Base-by-base conservation (phyloP, 2,113 vertebrate genomes). In the Mixornis gularis region DNA sequence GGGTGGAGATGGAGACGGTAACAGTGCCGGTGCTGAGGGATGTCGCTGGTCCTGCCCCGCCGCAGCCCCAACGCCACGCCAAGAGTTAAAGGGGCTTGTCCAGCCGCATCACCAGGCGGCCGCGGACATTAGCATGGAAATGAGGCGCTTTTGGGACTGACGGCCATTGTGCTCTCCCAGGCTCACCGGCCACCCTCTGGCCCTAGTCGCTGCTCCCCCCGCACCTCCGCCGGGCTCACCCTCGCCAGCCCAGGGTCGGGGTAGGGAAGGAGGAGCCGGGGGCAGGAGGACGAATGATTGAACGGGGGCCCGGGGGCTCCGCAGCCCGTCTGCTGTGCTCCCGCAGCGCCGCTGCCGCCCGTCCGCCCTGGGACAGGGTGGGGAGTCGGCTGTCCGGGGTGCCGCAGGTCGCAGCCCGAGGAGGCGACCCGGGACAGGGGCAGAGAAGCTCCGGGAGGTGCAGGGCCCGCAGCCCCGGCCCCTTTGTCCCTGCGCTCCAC, bases 71-170 rank as follows among this genome's bases (percentile, higher is more conserved):
- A 26, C 17, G 40, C 63, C 36, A 85, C 51, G 63, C 90, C 93
- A 96, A 92, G 93, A 87, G 95, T 94, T 94, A 93, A 95, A 43
- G 64, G 78, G 78, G 94, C 72, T 90, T 85, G 93, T 85, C 92
- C 95, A 68, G 76, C 64, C 71, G 10, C 71, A 70, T 81, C 84
- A 72, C 72, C 71, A 79, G 77, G 78, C 89, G 66, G 79, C 60
- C 56, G 81, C 26, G 34, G 72, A 41, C 32, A 94, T 97, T 97
- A 95, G 89, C 94, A 91, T 92, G 95, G 97, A 95, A 95, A 95
- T 94, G 93, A 94, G 94, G 80, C 73, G 77, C 88, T 91, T 82
- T 74, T 15, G 97, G 96, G 88, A 96, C 90, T 91, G 62, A 89
- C 93, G 58, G 65, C 96, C 91, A 64, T 58, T 89, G 87, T 93